A percentile compares a stretch with the other conserved stretches of the same genome.
Conservation (phyloP, 2,113 vertebrate genomes). For the Nycticryphes semicollaris region DNA sequence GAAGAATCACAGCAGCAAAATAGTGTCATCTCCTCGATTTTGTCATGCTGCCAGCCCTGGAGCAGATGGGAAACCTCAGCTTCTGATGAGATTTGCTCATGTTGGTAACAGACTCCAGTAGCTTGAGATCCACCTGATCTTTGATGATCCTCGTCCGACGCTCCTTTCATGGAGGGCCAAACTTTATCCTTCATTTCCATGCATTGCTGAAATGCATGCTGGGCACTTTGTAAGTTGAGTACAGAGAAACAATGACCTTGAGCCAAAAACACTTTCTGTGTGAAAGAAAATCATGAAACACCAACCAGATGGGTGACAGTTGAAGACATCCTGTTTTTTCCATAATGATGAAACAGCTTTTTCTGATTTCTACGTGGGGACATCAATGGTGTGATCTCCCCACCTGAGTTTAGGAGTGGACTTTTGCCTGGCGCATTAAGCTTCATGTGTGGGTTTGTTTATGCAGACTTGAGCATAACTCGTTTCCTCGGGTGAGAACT, state of each 20-base stretch:
- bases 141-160: not conserved
- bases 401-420: not conserved
- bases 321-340: not conserved
- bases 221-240: not conserved
- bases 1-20: constrained; percentile 57
- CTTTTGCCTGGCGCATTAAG: not conserved
- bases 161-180: not conserved
- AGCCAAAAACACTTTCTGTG: not conserved
- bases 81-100: not conserved
- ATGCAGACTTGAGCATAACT: not conserved
- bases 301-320: not conserved
- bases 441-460: constrained; percentile 45
- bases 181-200: not conserved
- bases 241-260: not conserved
- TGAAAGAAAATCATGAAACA: not conserved
- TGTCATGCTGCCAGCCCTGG: not conserved
- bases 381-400: not conserved
- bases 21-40: constrained; percentile 1
- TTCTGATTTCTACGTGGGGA: accelerated
- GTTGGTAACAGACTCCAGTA: not conserved
- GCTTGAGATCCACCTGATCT: not conserved
- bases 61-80: not conserved
- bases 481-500: constrained; percentile 2
- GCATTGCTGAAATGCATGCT: not conserved
- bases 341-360: not conserved